Evolutionary conservation across 2,113 vertebrate genomes (phyloP), one percentile per base, ranked within the genome.

Genomic region (Podarcis muralis): DNA sequence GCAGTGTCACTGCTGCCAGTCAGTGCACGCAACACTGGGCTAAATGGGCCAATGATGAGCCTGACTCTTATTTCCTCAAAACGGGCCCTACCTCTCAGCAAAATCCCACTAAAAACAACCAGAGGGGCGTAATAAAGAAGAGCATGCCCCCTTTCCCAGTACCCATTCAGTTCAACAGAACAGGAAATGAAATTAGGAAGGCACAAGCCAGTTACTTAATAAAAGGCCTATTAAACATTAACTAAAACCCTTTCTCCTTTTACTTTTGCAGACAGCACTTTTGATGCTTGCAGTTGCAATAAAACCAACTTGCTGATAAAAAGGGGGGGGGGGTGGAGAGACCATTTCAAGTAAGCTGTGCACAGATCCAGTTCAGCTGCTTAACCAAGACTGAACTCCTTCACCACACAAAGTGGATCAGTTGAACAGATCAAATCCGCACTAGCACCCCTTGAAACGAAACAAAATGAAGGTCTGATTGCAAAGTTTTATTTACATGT

Each of bases 211-310:
- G 53, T 82, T 62, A 1, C 80, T 82, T 88, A 82, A 82, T 48
- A n/a, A 74, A 87, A 82, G 16, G 13, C 53, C 1, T n/a, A 43
- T 35, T 79, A 84, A 89, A 83, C 77, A 84, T 82, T 76, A 91
- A 89, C 93, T 78, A 2, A n/a, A 0, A 84, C 35, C 77, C 27
- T 78, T 81, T 85, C 57, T 88, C 82, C 48, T 2, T 40, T 7
- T 15, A 13, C 27, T 75, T 84, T 59, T 0, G 0, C 76, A 87
- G 80, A n/a, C 3, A 16, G 0, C 0, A 59, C 79, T 82, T 87
- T 76, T 22, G 32, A 62, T 62, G 66, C 53, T 59, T 87, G 68
- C 65, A 25, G 1, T 71, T 53, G 7, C 65, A 76, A 62, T 16
- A n/a, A 87, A 90, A 71, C 43, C 18, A 43, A n/a, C 32, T 62